phyloP scores from a whole-genome alignment of 2,113 vertebrate genomes.

The Datnioides undecimradiatus region DNA sequence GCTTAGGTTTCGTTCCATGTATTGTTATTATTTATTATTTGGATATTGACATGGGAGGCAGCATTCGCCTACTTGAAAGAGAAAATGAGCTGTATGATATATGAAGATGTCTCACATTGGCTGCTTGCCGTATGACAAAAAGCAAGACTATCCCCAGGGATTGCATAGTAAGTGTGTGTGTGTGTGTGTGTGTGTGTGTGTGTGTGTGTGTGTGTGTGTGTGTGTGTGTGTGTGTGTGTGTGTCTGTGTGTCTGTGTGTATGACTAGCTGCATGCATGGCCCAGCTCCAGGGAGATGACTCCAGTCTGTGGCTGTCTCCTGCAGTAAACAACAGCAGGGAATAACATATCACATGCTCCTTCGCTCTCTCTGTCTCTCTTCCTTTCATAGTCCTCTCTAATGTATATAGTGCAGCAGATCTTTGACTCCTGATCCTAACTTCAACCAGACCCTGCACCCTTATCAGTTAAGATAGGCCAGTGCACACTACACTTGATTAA shows the following conservation, averaged over 20 bases:
- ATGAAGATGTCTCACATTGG: conserved; percentile 63
- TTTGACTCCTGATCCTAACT: conserved; percentile 32
- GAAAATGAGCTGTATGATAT: conserved; percentile 39
- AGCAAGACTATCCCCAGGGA: conserved; percentile 37
- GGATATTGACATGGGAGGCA: neutral
- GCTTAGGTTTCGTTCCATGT: neutral
- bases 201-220: conserved; percentile 4
- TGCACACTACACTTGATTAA: conserved; percentile 51
- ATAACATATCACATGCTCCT: conserved; percentile 60
- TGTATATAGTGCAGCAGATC: conserved; percentile 25
- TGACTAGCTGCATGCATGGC: conserved; percentile 1
- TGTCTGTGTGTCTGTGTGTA: conserved; percentile 20
- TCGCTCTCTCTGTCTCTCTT: conserved; percentile 26
- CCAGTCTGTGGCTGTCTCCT: conserved; percentile 51
- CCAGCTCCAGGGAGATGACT: conserved; percentile 65
- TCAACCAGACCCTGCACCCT: conserved; percentile 37
- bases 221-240: conserved; percentile 16
- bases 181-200: conserved; percentile 31
- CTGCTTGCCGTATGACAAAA: conserved; percentile 44
- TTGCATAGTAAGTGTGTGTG: conserved; percentile 13
- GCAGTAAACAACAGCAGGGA: conserved; percentile 58
- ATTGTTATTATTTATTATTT: conserved; percentile 21
- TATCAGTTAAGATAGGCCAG: conserved; percentile 52
- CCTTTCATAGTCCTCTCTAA: conserved; percentile 18
- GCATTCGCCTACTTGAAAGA: neutral